Evolutionary conservation across 2,113 vertebrate species (phyloP), one percentile per base, ranked within the genome.

Genomic region (Apus apus): DNA sequence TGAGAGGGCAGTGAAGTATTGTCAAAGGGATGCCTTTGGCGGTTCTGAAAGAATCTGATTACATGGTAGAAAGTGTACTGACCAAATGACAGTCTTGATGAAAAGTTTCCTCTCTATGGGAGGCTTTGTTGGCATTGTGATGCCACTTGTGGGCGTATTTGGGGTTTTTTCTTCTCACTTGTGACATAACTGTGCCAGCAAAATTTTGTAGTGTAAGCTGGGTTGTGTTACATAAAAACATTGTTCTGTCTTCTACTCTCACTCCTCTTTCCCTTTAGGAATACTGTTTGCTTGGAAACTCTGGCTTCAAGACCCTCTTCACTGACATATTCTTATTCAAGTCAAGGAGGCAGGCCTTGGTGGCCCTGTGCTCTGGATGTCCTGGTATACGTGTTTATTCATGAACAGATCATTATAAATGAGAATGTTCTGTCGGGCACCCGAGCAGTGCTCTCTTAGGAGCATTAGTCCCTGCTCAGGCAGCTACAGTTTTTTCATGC

Each of bases 111-210:
- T 90, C 48, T 92, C 72, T 30, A 34, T 67, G 70, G 80, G 81
- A 95, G 77, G 70, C 60, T 94, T 85, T 94, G 84, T 68, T 92
- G 94, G 86, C 70, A 26, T 85, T 58, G 77, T 82, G 89, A 90
- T 93, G 94, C 91, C 79, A 83, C 80, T 96, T 92, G 95, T 96
- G 93, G 92, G 91, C 1, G 61, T 94, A 38, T 95, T 96, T 95
- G 66, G 88, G 60, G 5, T 67, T 93, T 92, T 53, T 84, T 18
- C 29, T 95, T 90, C 84, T 92, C 3, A 8, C 80, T 94, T 3
- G 89, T 95, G 94, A 89, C 91, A 89, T 89, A 96, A 95, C 70
- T 89, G 80, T 96, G 94, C 91, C 89, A 93, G 86, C 51, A 91
- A 86, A 92, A 93, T 89, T 73, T 34, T 88, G 71, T 96, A 92